Evolutionary conservation across 2,113 vertebrate genomes (phyloP).

Genomic region (Nycticebus coucang): DNA sequence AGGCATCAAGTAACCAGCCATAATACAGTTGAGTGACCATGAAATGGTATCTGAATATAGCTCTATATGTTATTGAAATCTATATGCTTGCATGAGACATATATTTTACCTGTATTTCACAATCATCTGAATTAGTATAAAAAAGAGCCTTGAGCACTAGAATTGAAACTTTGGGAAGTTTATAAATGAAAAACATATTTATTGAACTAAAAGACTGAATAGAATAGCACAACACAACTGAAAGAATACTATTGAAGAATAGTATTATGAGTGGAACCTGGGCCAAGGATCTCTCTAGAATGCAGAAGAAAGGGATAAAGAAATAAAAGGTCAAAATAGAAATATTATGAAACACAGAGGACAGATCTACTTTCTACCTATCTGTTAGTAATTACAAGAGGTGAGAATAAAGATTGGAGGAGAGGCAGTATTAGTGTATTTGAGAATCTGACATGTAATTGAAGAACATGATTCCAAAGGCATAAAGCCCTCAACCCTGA

Average conservation of each 20-base stretch:
- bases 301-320: background rate
- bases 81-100: background rate
- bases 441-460: slow-evolving; percentile 22
- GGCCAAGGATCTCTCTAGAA: background rate
- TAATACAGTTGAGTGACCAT: background rate
- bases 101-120: background rate
- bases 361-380: no score
- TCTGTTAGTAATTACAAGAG: no score
- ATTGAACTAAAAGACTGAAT: background rate
- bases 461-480: background rate
- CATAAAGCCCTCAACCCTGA: background rate
- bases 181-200: slow-evolving; percentile 11
- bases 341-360: no score
- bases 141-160: background rate
- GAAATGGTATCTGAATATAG: background rate
- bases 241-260: slow-evolving; percentile 30
- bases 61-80: background rate
- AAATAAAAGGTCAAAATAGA: no score
- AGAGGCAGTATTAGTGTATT: background rate
- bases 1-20: slow-evolving; percentile 1
- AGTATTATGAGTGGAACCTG: background rate
- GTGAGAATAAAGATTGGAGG: background rate
- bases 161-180: background rate
- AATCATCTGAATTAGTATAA: background rate
- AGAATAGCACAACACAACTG: background rate